Evolutionary conservation across 2,113 vertebrate species (phyloP).

Genomic region (Serinus canaria): DNA sequence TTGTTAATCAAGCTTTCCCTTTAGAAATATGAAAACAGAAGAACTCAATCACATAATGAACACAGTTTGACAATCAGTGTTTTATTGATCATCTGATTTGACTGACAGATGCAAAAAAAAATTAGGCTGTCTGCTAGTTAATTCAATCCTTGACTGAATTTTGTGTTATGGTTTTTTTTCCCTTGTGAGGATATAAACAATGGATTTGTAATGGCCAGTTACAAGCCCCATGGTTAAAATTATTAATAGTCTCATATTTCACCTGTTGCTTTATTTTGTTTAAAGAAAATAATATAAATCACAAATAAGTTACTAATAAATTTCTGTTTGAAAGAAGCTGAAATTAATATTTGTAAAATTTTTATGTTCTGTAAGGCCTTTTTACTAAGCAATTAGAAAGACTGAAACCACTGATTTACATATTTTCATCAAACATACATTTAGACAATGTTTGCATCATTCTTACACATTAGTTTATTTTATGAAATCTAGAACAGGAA

Average conservation of each 20-base stretch:
- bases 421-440: background rate
- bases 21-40: background rate
- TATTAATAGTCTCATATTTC: background rate
- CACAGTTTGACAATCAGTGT: background rate
- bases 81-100: background rate
- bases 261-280: background rate
- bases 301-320: background rate
- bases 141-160: background rate
- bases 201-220: background rate
- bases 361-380: background rate
- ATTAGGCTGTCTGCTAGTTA: background rate
- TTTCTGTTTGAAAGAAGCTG: background rate
- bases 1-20: background rate
- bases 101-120: background rate
- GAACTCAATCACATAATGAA: background rate
- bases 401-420: background rate
- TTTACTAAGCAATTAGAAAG: background rate
- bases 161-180: rapidly evolving
- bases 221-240: background rate
- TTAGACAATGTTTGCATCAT: background rate
- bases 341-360: background rate
- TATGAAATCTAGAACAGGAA: background rate
- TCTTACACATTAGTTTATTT: background rate
- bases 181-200: background rate
- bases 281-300: background rate